Evolutionary conservation across 2,113 vertebrate species (phyloP).

Genomic region (Archocentrus centrarchus): DNA sequence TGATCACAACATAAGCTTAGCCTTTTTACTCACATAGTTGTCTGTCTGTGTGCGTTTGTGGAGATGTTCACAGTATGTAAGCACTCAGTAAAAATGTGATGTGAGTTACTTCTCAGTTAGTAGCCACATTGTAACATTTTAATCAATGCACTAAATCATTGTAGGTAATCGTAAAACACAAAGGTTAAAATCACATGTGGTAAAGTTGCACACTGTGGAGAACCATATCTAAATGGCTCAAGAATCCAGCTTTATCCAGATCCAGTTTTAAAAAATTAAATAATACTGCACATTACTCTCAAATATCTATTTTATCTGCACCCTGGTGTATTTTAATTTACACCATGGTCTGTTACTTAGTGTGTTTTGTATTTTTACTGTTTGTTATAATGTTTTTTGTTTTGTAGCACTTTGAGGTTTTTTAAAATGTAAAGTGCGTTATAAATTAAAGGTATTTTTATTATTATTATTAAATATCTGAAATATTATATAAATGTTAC

Average conservation of each 20-base stretch:
- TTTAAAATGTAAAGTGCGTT: too few species aligned
- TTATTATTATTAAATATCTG: too few species aligned
- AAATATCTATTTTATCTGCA: too few species aligned
- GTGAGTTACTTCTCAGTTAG: background rate
- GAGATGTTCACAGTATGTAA: background rate
- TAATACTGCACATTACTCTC: background rate
- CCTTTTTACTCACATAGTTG: background rate
- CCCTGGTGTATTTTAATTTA: too few species aligned
- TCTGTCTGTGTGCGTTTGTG: background rate
- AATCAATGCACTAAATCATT: background rate
- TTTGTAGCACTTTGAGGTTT: too few species aligned
- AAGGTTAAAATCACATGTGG: background rate
- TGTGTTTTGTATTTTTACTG: too few species aligned
- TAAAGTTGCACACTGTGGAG: background rate
- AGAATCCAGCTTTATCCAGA: too few species aligned
- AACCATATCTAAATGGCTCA: background rate
- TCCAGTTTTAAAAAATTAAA: background rate
- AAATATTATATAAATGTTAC: too few species aligned
- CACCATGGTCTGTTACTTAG: too few species aligned
- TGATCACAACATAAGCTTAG: background rate
- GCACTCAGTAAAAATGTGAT: background rate
- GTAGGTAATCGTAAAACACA: background rate
- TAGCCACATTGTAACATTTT: background rate
- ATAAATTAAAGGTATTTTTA: too few species aligned
- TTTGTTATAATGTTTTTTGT: too few species aligned